phyloP scores from a whole-genome alignment of 2,797 vertebrate genomes.

The Falco berigora region DNA sequence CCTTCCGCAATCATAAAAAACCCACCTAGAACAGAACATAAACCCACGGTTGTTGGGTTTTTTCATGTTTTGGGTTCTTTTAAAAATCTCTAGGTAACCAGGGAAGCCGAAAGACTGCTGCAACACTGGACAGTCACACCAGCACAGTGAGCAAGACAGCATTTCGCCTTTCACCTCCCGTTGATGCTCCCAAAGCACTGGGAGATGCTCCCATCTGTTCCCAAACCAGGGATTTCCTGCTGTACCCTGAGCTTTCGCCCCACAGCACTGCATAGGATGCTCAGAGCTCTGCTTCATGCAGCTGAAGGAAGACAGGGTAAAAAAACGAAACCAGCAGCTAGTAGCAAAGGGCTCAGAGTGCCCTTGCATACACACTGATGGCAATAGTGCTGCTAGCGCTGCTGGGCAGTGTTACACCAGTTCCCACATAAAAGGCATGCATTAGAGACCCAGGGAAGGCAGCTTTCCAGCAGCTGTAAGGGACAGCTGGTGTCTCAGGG shows the following conservation, averaged over 20 bases:
- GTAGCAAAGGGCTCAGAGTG: not conserved
- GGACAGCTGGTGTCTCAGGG: not conserved
- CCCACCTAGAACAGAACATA: not conserved
- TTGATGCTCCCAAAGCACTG: not conserved
- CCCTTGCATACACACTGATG: fast-evolving
- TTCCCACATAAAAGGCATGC: not conserved
- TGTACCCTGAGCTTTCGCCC: not conserved
- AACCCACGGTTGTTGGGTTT: not conserved
- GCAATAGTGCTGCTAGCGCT: not conserved
- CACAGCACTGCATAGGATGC: not conserved
- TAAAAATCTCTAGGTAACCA: not conserved
- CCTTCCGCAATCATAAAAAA: not conserved
- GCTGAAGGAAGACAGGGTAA: not conserved
- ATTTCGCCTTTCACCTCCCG: not conserved
- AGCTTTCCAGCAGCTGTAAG: not conserved
- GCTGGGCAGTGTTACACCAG: not conserved
- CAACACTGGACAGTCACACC: not conserved
- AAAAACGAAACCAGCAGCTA: not conserved
- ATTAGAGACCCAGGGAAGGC: not conserved
- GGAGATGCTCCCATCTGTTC: not conserved
- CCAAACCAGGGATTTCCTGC: not conserved
- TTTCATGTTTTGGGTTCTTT: not conserved
- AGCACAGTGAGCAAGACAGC: not conserved
- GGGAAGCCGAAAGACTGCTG: not conserved
- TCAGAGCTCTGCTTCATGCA: not conserved